Percentiles rank a stretch among this genome's conserved stretches.
phyloP scores from a whole-genome alignment of 2,797 vertebrate genomes.

The Mormyrus proboscirostris region DNA sequence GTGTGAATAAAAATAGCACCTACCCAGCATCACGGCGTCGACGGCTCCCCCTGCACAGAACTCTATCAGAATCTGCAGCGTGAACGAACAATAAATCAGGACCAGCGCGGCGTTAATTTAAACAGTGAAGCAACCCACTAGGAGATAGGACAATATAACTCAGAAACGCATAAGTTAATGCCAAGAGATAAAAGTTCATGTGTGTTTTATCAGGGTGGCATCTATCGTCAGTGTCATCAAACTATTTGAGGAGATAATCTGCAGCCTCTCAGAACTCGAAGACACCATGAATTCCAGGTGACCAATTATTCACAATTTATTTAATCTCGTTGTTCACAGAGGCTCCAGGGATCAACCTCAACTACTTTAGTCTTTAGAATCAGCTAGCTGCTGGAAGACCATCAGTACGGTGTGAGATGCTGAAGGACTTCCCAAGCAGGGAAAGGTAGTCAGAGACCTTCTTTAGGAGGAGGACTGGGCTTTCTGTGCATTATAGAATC shows the following conservation, averaged over 20 bases:
- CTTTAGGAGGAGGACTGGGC: background rate
- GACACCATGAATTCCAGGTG: background rate
- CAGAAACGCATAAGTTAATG: background rate
- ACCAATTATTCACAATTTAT: background rate
- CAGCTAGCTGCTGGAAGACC: background rate
- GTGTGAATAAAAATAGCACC: conserved; percentile 47
- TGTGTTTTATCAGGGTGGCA: conserved; percentile 14
- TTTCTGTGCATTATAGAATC: background rate
- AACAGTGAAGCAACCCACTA: background rate
- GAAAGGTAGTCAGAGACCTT: background rate
- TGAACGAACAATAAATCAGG: conserved; percentile 25
- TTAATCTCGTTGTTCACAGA: background rate
- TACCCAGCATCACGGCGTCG: conserved; percentile 96
- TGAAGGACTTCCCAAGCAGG: background rate
- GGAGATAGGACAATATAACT: background rate
- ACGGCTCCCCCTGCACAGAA: conserved; percentile 97
- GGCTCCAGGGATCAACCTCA: background rate
- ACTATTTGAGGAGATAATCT: background rate
- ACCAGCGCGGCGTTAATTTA: too few relatives aligned
- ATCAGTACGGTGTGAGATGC: background rate
- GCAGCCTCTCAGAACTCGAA: background rate
- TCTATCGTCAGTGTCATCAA: conserved; percentile 15
- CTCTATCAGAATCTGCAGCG: conserved; percentile 91
- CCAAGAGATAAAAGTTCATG: background rate
- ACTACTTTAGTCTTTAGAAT: background rate